Conservation (phyloP, 2,888 invertebrate genomes). For the Apamea crenata region DNA sequence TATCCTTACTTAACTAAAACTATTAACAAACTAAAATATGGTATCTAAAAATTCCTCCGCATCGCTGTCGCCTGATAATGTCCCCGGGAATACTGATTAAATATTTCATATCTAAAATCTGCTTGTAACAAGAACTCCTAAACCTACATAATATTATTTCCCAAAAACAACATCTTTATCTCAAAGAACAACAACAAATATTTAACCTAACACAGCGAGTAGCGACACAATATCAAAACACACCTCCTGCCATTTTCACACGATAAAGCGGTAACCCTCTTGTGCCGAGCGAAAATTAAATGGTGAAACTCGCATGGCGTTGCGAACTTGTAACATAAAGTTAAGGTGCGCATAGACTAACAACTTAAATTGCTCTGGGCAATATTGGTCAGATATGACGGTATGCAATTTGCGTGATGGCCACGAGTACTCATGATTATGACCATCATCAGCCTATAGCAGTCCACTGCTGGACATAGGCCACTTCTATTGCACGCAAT, state of each 20-base stretch:
- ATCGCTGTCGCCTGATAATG: background rate
- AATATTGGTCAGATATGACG: background rate
- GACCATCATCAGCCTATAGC: no score
- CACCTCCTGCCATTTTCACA: constrained; percentile 33
- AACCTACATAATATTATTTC: constrained; percentile 25
- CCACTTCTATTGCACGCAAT: no score
- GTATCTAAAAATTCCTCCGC: background rate
- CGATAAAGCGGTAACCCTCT: constrained; percentile 22
- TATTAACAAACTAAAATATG: background rate
- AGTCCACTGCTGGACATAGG: no score
- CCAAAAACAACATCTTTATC: constrained; percentile 24
- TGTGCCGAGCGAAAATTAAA: constrained; percentile 45
- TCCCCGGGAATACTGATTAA: background rate
- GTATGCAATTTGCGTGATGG: background rate
- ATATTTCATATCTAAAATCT: background rate
- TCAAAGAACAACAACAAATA: constrained; percentile 36
- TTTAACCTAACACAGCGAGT: background rate
- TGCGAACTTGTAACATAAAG: constrained; percentile 12
- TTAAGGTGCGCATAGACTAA: constrained; percentile 1
- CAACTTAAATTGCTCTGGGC: background rate
- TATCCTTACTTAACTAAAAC: no score
- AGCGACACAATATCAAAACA: constrained; percentile 38
- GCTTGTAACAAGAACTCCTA: background rate
- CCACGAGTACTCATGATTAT: no score
- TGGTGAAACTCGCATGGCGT: constrained; percentile 8